These are phyloP conservation scores for Operophtera brumata DNA, from an alignment of 2,888 invertebrate species.

Conservation along the genomic window DNA sequence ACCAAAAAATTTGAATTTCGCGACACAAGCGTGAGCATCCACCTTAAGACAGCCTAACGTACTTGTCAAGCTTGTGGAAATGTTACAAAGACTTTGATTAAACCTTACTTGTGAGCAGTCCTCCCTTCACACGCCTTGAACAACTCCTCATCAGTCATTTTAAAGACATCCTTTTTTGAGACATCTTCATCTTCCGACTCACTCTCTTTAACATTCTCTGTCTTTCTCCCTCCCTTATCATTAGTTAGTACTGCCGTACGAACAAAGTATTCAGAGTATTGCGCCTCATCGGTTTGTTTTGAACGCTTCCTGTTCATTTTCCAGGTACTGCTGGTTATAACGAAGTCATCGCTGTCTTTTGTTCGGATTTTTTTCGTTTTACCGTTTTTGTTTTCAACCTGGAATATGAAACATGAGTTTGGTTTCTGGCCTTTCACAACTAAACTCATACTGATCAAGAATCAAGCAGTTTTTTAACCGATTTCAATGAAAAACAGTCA, in stretches of 20 bases:
- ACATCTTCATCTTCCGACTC: conserved; percentile 51
- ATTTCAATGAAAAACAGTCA: too few relatives aligned
- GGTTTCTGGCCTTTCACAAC: too few relatives aligned
- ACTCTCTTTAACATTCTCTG: conserved; percentile 48
- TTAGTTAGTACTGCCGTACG: conserved; percentile 60
- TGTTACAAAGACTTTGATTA: background rate
- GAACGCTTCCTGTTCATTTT: conserved; percentile 55
- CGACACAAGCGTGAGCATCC: too few relatives aligned
- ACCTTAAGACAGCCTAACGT: too few relatives aligned
- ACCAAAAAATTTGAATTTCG: too few relatives aligned
- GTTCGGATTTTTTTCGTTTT: conserved; percentile 68
- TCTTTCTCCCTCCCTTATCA: conserved; percentile 46
- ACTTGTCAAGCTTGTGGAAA: too few relatives aligned
- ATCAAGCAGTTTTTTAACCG: too few relatives aligned
- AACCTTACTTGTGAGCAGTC: conserved; percentile 89
- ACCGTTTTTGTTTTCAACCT: conserved; percentile 68
- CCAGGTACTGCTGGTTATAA: conserved; percentile 69
- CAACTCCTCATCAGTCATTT: conserved; percentile 88
- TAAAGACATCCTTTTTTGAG: conserved; percentile 47
- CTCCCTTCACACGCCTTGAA: conserved; percentile 89
- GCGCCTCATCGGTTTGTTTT: conserved; percentile 39
- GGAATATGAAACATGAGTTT: too few relatives aligned
- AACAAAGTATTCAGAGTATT: conserved; percentile 65
- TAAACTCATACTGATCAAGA: too few relatives aligned
- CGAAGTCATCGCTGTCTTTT: conserved; percentile 53